Conservation (phyloP, 2,797 vertebrate genomes). For the Gadopsis bispinosus region DNA sequence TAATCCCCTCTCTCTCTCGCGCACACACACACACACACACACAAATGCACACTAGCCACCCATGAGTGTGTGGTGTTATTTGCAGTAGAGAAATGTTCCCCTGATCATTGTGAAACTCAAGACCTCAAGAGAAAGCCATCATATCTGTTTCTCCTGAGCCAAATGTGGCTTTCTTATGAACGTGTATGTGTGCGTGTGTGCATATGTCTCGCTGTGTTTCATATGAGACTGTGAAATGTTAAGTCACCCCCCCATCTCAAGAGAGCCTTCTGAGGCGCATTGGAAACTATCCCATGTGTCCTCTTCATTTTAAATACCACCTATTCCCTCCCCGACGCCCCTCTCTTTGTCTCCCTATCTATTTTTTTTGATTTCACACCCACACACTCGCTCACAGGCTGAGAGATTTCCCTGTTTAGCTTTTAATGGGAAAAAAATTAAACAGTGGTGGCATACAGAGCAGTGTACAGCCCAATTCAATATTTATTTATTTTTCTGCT, state of each 20-base stretch:
- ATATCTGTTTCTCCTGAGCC: slow-evolving; percentile 45
- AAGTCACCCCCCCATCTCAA: slow-evolving; percentile 66
- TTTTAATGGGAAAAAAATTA: slow-evolving; percentile 43
- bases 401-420: slow-evolving; percentile 66
- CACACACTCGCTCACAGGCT: slow-evolving; percentile 49
- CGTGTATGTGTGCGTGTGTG: slow-evolving; percentile 15
- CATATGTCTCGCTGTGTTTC: slow-evolving; percentile 37
- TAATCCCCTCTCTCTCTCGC: slow-evolving; percentile 24
- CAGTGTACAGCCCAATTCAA: slow-evolving; percentile 27
- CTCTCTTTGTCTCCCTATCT: slow-evolving; percentile 60
- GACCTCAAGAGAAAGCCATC: slow-evolving; percentile 53
- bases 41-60: slow-evolving; percentile 19
- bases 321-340: slow-evolving; percentile 55
- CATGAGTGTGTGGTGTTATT: slow-evolving; percentile 44
- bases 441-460: slow-evolving; percentile 15
- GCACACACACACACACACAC: neutral
- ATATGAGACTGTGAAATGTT: slow-evolving; percentile 62
- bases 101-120: slow-evolving; percentile 60
- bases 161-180: slow-evolving; percentile 48
- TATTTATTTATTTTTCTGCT: slow-evolving; percentile 19
- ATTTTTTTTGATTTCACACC: slow-evolving; percentile 51
- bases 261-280: slow-evolving; percentile 59
- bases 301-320: slow-evolving; percentile 73
- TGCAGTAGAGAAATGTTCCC: slow-evolving; percentile 49
- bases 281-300: slow-evolving; percentile 69